Conservation (phyloP, 2,113 vertebrate genomes). For the Willisornis vidua region DNA sequence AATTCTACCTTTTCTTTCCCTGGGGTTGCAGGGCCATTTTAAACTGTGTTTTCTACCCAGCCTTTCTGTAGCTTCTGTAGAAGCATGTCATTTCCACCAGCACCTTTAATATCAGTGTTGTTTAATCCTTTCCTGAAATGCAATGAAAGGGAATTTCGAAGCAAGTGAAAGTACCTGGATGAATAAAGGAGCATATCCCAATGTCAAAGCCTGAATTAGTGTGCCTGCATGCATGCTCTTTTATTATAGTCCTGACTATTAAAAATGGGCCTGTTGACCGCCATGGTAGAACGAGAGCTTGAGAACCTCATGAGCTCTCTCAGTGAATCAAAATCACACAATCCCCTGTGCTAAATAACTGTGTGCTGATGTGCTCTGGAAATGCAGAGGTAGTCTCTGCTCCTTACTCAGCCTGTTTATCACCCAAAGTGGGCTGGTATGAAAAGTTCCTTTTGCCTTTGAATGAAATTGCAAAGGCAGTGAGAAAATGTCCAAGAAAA, state of each 20-base stretch:
- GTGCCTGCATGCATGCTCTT: not conserved
- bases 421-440: not conserved
- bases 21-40: not conserved
- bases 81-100: not conserved
- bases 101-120: not conserved
- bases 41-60: not conserved
- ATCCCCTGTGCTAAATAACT: constrained; percentile 7
- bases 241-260: not conserved
- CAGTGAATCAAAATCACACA: not conserved
- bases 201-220: not conserved
- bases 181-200: not conserved
- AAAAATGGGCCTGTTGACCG: not conserved
- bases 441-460: not conserved
- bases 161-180: not conserved
- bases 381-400: not conserved
- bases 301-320: not conserved
- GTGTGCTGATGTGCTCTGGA: not conserved
- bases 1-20: not conserved
- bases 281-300: not conserved
- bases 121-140: not conserved
- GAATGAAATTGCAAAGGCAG: not conserved
- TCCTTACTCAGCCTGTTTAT: not conserved
- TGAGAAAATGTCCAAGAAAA: not conserved
- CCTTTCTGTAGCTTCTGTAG: not conserved
- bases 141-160: constrained; percentile 5